Evolutionary conservation across 2,797 vertebrate species (phyloP), one percentile per base, ranked within the genome.

Genomic region (Tapirus indicus): DNA sequence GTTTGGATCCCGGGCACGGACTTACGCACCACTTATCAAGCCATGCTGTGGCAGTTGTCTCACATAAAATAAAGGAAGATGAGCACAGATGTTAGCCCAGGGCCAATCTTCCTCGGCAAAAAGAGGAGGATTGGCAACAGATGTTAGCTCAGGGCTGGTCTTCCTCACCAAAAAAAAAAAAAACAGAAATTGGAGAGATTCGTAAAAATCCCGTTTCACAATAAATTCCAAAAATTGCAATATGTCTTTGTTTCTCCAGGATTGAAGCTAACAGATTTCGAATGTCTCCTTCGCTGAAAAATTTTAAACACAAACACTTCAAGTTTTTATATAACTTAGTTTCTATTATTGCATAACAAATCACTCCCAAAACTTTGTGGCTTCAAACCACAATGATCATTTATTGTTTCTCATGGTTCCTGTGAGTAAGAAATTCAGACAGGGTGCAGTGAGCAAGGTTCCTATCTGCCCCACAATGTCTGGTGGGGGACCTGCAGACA

Each of bases 161-260:
- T 38, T 38, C 38, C 38, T 38, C 38, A 38, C 38, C 38, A 38
- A 38, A 38, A 38, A 38, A 38, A 38, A 38, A 38, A 38, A 38
- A 38, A 38, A 38, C n/a, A n/a, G n/a, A n/a, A 4, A 38, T 38
- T 38, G 38, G 38, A 38, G 38, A 38, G 38, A 38, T 38, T 88
- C 78, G 47, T 69, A 68, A 89, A 88, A 89, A 54, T 44, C 35
- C 41, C 35, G 72, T 72, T 93, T 96, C 79, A 90, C 54, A 90
- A 71, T 88, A 93, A 90, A 84, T 93, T 93, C 38, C 35, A 38
- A 68, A 90, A 79, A 66, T 74, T 85, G 8, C 47, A 78, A 84
- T 71, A 44, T 64, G 47, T 38, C 66, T 84, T 83, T 75, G 9
- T 84, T 93, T 78, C 71, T 96, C 85, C 52, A 91, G 54, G 20